Percentiles rank a stretch among this genome's conserved stretches.
phyloP scores from a whole-genome alignment of 2,888 invertebrate genomes.

The Chaetogeoica ovagalla region DNA sequence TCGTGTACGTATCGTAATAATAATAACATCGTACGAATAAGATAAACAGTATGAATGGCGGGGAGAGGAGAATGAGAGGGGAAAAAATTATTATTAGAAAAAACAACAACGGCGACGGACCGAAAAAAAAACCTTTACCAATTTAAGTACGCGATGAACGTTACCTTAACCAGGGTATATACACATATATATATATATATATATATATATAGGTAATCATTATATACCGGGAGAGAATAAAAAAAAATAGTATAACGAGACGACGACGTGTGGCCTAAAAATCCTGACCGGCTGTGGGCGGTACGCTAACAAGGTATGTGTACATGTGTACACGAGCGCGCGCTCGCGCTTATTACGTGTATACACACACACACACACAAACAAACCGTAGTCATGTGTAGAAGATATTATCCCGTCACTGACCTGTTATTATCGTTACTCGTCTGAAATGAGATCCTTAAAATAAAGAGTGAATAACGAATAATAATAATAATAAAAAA shows the following conservation, averaged over 20 bases:
- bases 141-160: slow-evolving; percentile 43
- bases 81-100: slow-evolving; percentile 23
- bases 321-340: too few species aligned
- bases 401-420: slow-evolving; percentile 53
- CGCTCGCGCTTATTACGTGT: too few species aligned
- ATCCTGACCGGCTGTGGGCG: slow-evolving; percentile 53
- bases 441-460: slow-evolving; percentile 52
- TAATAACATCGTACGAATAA: not conserved
- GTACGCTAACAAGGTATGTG: slow-evolving; percentile 50
- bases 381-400: not conserved
- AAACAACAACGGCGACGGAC: not conserved
- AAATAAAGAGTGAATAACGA: slow-evolving; percentile 46
- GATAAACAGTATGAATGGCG: too few species aligned
- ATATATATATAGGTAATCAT: not conserved
- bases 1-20: not conserved
- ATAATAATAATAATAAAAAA: slow-evolving; percentile 17
- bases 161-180: slow-evolving; percentile 4
- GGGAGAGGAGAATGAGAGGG: not conserved
- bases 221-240: not conserved
- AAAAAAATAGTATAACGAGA: slow-evolving; percentile 21
- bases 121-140: slow-evolving; percentile 37
- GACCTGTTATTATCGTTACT: slow-evolving; percentile 52
- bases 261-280: slow-evolving; percentile 52
- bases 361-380: not conserved
- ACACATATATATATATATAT: too few species aligned